Base-by-base conservation (phyloP, 2,888 invertebrate species). In the Lasius platythorax region DNA sequence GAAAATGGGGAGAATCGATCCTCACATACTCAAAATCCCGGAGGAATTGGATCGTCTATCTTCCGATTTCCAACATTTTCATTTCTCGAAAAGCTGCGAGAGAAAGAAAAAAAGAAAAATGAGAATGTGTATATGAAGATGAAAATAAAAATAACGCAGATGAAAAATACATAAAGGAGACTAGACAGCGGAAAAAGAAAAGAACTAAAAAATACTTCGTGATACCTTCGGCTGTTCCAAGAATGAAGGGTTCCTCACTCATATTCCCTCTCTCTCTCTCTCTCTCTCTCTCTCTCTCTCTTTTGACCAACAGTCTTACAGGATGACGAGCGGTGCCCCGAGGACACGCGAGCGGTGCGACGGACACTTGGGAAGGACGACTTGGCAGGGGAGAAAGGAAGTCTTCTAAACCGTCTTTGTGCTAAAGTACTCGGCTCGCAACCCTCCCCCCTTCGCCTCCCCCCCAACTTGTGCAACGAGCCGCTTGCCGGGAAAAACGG, bases 271-370 rank as follows among this genome's bases (percentile, higher is more conserved):
- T 0, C 23, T 23, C 23, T 23, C 23, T 23, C 50, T 23, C 40
- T 33, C 2, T n/a, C 3, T 53, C 37, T 58, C 73, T 58, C 23
- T 0, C 23, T 0, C 23, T 23, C 23, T 23, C 23, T 76, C 68
- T 61, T 58, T 46, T 18, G 50, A 68, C 50, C 56, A 82, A 61
- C 78, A 85, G 89, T 87, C 83, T 83, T 83, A 83, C 86, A 83
- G 79, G 78, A 89, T 81, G 89, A 87, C 86, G 87, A 87, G 90
- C 87, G 81, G 81, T 74, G 85, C 78, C 83, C 83, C 70, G 73
- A 87, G 87, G 86, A 87, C 76, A 83, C 85, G 33, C 53, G 70
- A 76, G 37, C 56, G 43, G 40, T 58, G 56, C 68, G 78, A 56
- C 40, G n/a, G 43, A n/a, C 43, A 43, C 53, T 37, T 43, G 23